Conservation (phyloP, 2,888 invertebrate species). For the Eilema caniola region DNA sequence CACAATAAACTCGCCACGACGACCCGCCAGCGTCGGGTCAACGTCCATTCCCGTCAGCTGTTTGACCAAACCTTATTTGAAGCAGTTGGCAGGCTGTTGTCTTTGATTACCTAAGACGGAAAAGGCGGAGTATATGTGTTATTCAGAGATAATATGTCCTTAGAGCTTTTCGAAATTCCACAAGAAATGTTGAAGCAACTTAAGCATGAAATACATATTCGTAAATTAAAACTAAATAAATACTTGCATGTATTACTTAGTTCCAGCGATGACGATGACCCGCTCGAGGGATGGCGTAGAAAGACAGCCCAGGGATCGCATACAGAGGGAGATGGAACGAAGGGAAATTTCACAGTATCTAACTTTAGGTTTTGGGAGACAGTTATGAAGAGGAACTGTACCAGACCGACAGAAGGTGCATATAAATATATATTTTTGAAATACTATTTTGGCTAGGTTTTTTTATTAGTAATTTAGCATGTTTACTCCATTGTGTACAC, state of each 20-base stretch:
- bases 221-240: background rate
- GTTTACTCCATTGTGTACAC: no score
- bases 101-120: no score
- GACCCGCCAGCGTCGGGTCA: no score
- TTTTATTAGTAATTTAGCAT: no score
- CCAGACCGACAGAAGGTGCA: conserved; percentile 56
- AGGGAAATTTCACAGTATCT: conserved; percentile 37
- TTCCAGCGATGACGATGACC: conserved; percentile 48
- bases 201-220: background rate
- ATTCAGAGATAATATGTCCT: no score
- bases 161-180: background rate
- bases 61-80: no score
- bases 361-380: conserved; percentile 75
- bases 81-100: no score
- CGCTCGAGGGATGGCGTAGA: conserved; percentile 26
- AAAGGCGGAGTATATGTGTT: background rate
- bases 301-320: conserved; percentile 42
- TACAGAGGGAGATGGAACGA: conserved; percentile 31
- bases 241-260: conserved; percentile 48
- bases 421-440: conserved; percentile 10
- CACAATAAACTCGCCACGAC: no score
- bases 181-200: background rate
- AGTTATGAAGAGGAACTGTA: conserved; percentile 51
- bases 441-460: background rate
- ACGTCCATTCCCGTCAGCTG: no score